Conservation (phyloP, 2,888 invertebrate species). For the Cryptocephalus primarius region DNA sequence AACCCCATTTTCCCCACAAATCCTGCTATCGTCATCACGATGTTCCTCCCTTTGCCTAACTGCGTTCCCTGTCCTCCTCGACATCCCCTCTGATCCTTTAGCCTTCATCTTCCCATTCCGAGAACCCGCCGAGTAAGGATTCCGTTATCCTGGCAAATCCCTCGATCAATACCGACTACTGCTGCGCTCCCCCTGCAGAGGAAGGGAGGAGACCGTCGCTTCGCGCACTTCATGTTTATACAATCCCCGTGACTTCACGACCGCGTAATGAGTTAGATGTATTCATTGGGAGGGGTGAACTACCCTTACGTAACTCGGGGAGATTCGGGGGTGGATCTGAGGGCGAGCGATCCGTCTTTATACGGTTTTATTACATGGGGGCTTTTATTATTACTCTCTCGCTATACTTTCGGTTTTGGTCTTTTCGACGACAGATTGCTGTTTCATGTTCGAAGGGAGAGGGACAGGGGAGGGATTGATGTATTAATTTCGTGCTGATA, state of each 20-base stretch:
- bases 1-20: too few relatives aligned
- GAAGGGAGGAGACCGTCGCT: constrained; percentile 2
- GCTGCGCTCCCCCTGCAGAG: not conserved
- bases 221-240: constrained; percentile 8
- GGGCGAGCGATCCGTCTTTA: constrained; percentile 31
- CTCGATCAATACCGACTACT: constrained; percentile 7
- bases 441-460: constrained; percentile 19
- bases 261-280: constrained; percentile 35
- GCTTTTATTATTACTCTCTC: constrained; percentile 29
- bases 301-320: constrained; percentile 27
- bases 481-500: constrained; percentile 25
- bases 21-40: too few relatives aligned
- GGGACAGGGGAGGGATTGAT: constrained; percentile 10
- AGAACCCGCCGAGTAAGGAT: constrained; percentile 2
- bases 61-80: not conserved
- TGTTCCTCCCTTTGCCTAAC: not conserved
- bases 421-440: constrained; percentile 29
- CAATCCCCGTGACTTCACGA: constrained; percentile 29
- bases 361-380: constrained; percentile 33
- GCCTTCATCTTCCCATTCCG: too few relatives aligned
- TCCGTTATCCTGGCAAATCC: constrained; percentile 1
- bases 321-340: constrained; percentile 22
- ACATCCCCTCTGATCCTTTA: not conserved
- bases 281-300: constrained; percentile 31
- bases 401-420: constrained; percentile 12